Evolutionary conservation across 1,140 invertebrate species (phyloP).

Genomic region (honey bee (Apis mellifera)): DNA sequence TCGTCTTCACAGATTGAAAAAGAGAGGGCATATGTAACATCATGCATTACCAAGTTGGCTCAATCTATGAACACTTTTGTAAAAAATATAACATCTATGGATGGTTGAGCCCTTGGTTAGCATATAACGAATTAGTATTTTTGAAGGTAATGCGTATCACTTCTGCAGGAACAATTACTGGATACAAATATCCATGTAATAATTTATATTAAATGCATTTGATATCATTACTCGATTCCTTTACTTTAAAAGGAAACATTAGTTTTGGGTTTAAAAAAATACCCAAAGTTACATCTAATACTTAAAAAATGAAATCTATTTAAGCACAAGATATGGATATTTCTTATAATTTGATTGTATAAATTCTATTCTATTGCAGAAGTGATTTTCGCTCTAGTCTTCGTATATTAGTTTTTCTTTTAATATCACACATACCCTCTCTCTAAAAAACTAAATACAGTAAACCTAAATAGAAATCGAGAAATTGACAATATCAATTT

Average conservation of each 20-base stretch:
- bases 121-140: constrained; percentile 64
- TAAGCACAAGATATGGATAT: constrained; percentile 23
- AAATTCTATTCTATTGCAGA: constrained; percentile 60
- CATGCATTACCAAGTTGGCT: constrained; percentile 73
- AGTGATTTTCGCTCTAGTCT: constrained; percentile 65
- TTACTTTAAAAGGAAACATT: constrained; percentile 48
- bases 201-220: constrained; percentile 44
- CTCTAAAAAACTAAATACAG: constrained; percentile 77
- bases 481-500: constrained; percentile 78
- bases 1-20: constrained; percentile 79
- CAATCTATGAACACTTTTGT: constrained; percentile 80
- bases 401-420: constrained; percentile 65
- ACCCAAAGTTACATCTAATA: constrained; percentile 48
- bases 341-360: constrained; percentile 55
- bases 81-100: constrained; percentile 81
- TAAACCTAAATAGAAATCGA: constrained; percentile 77
- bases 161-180: constrained; percentile 63
- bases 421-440: constrained; percentile 76
- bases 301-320: constrained; percentile 64
- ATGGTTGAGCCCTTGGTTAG: constrained; percentile 77
- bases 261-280: constrained; percentile 14
- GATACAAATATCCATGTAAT: constrained; percentile 39
- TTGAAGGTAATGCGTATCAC: constrained; percentile 61
- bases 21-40: constrained; percentile 76
- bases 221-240: constrained; percentile 27